Conservation (phyloP, 2,113 vertebrate species). For the Illadopsis cleaveri region DNA sequence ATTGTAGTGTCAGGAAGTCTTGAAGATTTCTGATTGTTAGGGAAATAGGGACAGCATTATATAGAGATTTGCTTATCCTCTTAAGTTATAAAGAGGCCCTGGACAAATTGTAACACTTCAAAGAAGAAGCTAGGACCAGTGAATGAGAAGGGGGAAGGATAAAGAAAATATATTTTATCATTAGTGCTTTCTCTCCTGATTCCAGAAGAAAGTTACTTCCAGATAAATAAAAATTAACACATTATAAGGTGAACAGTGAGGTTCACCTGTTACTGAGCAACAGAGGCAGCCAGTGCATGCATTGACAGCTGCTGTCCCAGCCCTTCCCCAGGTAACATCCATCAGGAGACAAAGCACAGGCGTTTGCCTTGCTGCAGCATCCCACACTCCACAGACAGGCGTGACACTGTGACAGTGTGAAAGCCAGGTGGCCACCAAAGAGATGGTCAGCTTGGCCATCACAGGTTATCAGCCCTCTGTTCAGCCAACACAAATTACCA, state of each 20-base stretch:
- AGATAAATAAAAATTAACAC: background rate
- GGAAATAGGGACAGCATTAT: background rate
- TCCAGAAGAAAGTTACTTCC: background rate
- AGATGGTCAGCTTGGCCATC: background rate
- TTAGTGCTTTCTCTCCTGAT: background rate
- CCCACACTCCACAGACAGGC: background rate
- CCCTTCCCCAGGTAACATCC: background rate
- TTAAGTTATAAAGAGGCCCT: background rate
- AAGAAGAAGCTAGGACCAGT: background rate
- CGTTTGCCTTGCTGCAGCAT: background rate
- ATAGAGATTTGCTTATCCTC: background rate
- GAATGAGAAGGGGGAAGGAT: background rate
- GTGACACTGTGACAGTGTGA: accelerated
- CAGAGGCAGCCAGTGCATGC: background rate
- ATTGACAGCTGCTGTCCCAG: background rate
- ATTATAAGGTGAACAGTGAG: background rate
- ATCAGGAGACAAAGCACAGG: background rate
- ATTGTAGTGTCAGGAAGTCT: background rate
- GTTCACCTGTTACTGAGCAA: background rate
- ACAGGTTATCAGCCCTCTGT: background rate
- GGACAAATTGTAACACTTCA: background rate
- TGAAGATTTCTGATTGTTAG: background rate
- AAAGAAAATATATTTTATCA: background rate
- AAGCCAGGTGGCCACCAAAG: background rate
- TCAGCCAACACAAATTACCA: background rate